Evolutionary conservation across 2,888 invertebrate species (phyloP).

Genomic region (Drosophila pseudotalamancana): DNA sequence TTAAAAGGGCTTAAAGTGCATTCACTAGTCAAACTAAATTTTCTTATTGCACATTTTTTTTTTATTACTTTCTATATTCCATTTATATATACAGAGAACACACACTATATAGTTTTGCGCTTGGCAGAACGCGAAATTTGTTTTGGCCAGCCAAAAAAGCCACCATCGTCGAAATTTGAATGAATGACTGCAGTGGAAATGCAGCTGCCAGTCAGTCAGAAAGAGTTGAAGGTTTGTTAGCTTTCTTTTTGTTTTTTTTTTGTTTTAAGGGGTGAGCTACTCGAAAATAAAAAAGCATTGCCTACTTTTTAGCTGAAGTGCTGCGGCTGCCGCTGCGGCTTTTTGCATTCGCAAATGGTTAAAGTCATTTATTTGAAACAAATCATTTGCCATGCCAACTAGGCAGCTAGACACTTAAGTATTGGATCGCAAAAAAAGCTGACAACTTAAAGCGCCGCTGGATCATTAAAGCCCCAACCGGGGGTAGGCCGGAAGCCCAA

Average conservation of each 20-base stretch:
- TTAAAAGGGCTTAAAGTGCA: not conserved
- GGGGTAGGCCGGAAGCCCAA: constrained; percentile 50
- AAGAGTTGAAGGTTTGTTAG: constrained; percentile 20
- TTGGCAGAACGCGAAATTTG: constrained; percentile 63
- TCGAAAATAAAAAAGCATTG: constrained; percentile 51
- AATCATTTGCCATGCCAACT: constrained; percentile 66
- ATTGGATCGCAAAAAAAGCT: constrained; percentile 29
- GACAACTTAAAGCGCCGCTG: constrained; percentile 58
- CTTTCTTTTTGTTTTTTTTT: not conserved
- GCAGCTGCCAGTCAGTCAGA: constrained; percentile 66
- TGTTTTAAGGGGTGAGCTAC: not conserved
- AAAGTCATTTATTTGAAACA: constrained; percentile 76
- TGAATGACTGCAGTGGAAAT: constrained; percentile 75
- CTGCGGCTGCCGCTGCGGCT: constrained; percentile 64
- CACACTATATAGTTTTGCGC: constrained; percentile 52
- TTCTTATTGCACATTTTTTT: not conserved
- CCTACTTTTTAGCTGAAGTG: constrained; percentile 70
- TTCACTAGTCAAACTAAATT: not conserved
- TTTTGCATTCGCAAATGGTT: constrained; percentile 70
- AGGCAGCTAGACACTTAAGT: constrained; percentile 35
- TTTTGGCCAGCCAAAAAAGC: constrained; percentile 56
- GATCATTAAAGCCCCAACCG: constrained; percentile 47
- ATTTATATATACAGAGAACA: constrained; percentile 20
- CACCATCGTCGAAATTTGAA: constrained; percentile 58
- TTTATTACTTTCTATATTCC: constrained; percentile 19